Evolutionary conservation across 2,888 invertebrate genomes (phyloP).

Genomic region (Myopa testacea): DNA sequence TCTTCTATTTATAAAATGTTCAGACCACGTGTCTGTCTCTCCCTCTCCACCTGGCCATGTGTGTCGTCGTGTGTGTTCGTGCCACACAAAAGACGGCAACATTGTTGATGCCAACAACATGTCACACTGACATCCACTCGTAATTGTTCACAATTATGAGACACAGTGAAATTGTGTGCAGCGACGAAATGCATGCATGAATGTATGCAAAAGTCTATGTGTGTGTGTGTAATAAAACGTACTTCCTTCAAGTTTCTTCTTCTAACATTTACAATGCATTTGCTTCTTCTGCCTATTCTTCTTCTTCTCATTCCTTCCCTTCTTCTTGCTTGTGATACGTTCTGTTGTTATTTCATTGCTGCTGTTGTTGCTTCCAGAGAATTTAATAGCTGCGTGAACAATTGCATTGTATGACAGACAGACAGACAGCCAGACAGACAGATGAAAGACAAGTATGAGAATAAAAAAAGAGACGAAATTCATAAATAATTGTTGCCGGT

Average conservation of each 20-base stretch:
- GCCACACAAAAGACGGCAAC: conserved; percentile 27
- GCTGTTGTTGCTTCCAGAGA: background rate
- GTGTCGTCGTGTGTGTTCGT: background rate
- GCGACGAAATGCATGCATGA: background rate
- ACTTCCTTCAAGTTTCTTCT: background rate
- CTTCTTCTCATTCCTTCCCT: conserved; percentile 47
- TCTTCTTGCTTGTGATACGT: conserved; percentile 31
- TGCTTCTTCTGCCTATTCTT: conserved; percentile 44
- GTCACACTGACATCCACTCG: conserved; percentile 52
- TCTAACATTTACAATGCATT: background rate
- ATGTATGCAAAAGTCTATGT: conserved; percentile 10
- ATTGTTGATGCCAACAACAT: conserved; percentile 42
- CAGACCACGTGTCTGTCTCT: background rate
- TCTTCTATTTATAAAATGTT: too few species aligned
- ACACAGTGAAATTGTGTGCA: conserved; percentile 47
- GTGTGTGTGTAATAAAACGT: background rate
- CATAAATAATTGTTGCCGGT: background rate
- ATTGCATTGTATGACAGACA: conserved; percentile 36
- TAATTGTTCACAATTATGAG: conserved; percentile 58
- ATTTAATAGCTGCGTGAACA: background rate
- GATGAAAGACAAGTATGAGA: background rate
- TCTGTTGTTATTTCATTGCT: conserved; percentile 13
- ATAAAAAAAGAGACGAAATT: background rate
- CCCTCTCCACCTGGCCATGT: background rate
- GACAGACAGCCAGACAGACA: conserved; percentile 18